Evolutionary conservation across 2,888 invertebrate genomes (phyloP).

Genomic region (Agonopterix subpropinquella): DNA sequence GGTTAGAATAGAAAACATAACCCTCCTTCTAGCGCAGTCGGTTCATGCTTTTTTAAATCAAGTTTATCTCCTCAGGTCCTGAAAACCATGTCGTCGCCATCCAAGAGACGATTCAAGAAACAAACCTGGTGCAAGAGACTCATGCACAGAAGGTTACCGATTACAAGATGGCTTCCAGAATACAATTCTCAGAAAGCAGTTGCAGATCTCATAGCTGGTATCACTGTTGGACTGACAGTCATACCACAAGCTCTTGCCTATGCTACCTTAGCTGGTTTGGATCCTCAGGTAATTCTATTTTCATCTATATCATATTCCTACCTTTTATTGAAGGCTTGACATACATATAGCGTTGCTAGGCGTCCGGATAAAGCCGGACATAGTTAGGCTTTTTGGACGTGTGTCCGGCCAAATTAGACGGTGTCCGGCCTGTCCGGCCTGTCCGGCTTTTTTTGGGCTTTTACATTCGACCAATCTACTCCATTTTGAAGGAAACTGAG

Average conservation of each 20-base stretch:
- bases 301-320: no score
- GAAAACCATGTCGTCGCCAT: slow-evolving; percentile 56
- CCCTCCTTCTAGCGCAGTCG: no score
- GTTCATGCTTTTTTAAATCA: slow-evolving; percentile 2
- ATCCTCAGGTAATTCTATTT: slow-evolving; percentile 81
- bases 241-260: slow-evolving; percentile 96
- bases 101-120: slow-evolving; percentile 57
- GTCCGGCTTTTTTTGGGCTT: no score
- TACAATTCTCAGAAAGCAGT: slow-evolving; percentile 86
- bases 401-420: no score
- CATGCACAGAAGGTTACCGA: slow-evolving; percentile 75
- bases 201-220: slow-evolving; percentile 91
- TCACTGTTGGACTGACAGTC: slow-evolving; percentile 94
- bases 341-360: no score
- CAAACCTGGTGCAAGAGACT: slow-evolving; percentile 51
- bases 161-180: slow-evolving; percentile 83
- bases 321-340: no score
- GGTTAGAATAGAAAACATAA: no score
- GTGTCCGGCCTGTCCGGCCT: no score
- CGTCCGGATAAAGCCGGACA: no score
- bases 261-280: slow-evolving; percentile 90
- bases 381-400: no score
- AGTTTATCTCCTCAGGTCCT: slow-evolving; percentile 24
- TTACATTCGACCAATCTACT: no score
- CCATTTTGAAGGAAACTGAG: no score